Evolutionary conservation across 2,888 invertebrate species (phyloP).

Genomic region (Phorcus lineatus): DNA sequence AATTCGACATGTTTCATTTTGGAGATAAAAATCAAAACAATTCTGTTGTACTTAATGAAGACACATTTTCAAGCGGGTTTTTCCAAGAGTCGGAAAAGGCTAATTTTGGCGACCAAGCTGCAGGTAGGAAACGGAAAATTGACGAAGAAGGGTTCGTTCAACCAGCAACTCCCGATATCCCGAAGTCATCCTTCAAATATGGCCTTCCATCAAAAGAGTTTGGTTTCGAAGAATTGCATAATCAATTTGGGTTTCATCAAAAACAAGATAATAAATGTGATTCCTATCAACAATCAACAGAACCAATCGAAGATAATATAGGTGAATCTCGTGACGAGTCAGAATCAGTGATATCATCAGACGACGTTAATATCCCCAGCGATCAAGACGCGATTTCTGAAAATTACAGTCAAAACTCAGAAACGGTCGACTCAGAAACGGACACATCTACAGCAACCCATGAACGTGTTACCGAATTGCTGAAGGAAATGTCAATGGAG

Average conservation of each 20-base stretch:
- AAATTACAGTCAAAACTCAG: not conserved
- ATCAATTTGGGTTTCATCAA: not conserved
- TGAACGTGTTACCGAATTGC: not conserved
- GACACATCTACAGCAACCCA: not conserved
- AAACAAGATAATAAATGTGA: not conserved
- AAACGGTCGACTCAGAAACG: not conserved
- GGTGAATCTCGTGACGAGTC: not conserved
- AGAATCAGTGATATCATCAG: not conserved
- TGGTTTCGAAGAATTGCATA: not conserved
- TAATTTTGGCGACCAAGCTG: not conserved
- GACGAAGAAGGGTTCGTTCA: constrained; percentile 18
- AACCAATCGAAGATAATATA: not conserved
- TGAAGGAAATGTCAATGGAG: not conserved
- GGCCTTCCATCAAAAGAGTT: not conserved
- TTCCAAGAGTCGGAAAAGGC: not conserved
- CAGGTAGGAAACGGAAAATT: not conserved
- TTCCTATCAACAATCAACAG: not conserved
- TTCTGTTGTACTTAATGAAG: not conserved
- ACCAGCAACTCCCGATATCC: constrained; percentile 16
- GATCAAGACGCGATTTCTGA: not conserved
- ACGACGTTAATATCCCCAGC: not conserved
- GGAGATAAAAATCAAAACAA: not conserved
- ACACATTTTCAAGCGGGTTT: not conserved
- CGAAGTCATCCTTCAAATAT: not conserved
- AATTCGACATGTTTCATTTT: not conserved